phyloP scores from a whole-genome alignment of 2,888 invertebrate genomes.

The Megalurothrips usitatus region DNA sequence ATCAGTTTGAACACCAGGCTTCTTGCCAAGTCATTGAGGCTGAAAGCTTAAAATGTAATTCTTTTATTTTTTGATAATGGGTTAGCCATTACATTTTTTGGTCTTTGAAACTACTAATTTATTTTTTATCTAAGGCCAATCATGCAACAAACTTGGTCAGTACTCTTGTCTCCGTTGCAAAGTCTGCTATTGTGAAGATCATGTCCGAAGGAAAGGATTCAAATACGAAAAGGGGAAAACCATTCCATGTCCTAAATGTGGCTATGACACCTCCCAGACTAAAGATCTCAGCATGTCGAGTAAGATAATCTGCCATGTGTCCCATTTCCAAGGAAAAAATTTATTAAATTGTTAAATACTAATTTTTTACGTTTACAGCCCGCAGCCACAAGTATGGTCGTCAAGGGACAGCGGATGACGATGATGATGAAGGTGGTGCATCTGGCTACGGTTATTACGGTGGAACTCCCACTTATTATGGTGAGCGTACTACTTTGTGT shows the following conservation, averaged over 20 bases:
- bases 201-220: constrained; percentile 85
- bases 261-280: constrained; percentile 86
- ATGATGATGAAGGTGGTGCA: constrained; percentile 62
- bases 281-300: constrained; percentile 95
- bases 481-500: background rate
- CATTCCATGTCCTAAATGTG: constrained; percentile 91
- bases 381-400: constrained; percentile 85
- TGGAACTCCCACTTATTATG: constrained; percentile 3
- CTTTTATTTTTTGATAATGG: constrained; percentile 30
- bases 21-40: constrained; percentile 92
- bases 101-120: background rate
- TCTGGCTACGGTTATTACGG: constrained; percentile 45
- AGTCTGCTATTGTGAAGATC: constrained; percentile 94
- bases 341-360: background rate
- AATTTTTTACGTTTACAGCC: constrained; percentile 50
- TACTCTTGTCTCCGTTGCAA: constrained; percentile 94
- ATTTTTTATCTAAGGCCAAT: constrained; percentile 61
- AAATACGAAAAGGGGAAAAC: constrained; percentile 79
- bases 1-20: constrained; percentile 96
- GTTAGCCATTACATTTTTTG: background rate
- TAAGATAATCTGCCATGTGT: too few species aligned
- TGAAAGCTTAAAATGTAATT: constrained; percentile 87
- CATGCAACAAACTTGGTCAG: constrained; percentile 90
- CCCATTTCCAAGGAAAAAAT: too few species aligned
- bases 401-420: constrained; percentile 61